A percentile compares a stretch with the other conserved stretches of the same genome.
Conservation (phyloP, 2,888 invertebrate species). For the Leptogaster cylindrica region DNA sequence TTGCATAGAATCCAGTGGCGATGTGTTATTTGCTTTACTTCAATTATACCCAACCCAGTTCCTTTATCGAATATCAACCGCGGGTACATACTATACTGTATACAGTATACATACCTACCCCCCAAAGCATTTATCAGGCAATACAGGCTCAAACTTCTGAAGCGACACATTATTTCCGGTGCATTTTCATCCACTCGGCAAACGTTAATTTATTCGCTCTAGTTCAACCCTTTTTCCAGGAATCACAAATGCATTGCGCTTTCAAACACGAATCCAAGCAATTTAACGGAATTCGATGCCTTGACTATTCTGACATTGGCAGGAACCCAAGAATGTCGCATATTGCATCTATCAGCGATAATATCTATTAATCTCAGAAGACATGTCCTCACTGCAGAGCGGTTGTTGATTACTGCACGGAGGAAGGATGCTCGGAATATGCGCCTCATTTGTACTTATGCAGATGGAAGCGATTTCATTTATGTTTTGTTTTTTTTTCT, state of each 20-base stretch:
- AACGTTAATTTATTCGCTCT: slow-evolving; percentile 34
- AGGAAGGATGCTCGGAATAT: background rate
- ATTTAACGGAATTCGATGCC: slow-evolving; percentile 3
- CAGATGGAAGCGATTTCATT: too few species aligned
- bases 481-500: too few species aligned
- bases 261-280: too few species aligned
- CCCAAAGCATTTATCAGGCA: background rate
- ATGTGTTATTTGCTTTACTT: slow-evolving; percentile 25
- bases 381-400: background rate
- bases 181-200: slow-evolving; percentile 22
- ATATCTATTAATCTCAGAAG: slow-evolving; percentile 19
- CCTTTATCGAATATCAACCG: slow-evolving; percentile 22
- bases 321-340: background rate
- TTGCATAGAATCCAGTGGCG: background rate
- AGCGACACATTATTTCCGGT: slow-evolving; percentile 35
- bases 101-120: background rate
- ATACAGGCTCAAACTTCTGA: background rate
- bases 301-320: slow-evolving; percentile 9
- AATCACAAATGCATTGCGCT: too few species aligned
- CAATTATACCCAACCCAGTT: slow-evolving; percentile 33
- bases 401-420: background rate
- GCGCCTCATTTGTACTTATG: too few species aligned
- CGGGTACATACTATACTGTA: background rate
- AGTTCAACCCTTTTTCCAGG: slow-evolving; percentile 18
- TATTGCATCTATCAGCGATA: background rate